Conservation (phyloP, 1,140 invertebrate genomes). For the Hyles euphorbiae region DNA sequence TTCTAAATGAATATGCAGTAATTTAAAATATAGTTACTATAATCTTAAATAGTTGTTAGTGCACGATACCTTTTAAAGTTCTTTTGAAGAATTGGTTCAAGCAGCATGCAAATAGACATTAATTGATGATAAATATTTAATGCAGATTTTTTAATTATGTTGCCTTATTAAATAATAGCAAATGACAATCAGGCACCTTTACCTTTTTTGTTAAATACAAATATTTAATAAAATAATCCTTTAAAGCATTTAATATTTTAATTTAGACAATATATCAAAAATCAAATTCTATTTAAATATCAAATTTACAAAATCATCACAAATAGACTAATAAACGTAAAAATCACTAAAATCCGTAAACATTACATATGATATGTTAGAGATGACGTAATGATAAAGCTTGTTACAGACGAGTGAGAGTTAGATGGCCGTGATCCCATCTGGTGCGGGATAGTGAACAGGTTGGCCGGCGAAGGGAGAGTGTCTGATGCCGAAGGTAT, state of each 20-base stretch:
- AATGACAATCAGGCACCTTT: no score
- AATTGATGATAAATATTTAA: conserved; percentile 8
- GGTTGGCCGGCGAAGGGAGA: conserved; percentile 79
- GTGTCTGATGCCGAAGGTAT: conserved; percentile 87
- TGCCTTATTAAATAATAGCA: no score
- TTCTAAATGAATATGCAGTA: no score
- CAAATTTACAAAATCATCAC: not conserved
- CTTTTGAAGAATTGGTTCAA: not conserved
- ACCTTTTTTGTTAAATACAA: no score
- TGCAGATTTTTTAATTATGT: not conserved
- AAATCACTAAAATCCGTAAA: conserved; percentile 1
- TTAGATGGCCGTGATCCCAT: conserved; percentile 55
- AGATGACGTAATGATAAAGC: conserved; percentile 20
- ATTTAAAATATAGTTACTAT: not conserved
- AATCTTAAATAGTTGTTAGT: no score
- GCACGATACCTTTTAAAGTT: no score
- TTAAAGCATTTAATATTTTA: no score
- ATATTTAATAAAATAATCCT: no score
- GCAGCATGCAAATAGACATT: conserved; percentile 16
- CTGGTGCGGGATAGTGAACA: conserved; percentile 48
- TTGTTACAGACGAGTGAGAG: conserved; percentile 39
- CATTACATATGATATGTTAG: not conserved
- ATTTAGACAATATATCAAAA: no score
- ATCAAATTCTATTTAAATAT: not conserved
- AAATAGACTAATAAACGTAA: not conserved